phyloP scores from a whole-genome alignment of 2,113 vertebrate species.

The Syngnathus floridae region DNA sequence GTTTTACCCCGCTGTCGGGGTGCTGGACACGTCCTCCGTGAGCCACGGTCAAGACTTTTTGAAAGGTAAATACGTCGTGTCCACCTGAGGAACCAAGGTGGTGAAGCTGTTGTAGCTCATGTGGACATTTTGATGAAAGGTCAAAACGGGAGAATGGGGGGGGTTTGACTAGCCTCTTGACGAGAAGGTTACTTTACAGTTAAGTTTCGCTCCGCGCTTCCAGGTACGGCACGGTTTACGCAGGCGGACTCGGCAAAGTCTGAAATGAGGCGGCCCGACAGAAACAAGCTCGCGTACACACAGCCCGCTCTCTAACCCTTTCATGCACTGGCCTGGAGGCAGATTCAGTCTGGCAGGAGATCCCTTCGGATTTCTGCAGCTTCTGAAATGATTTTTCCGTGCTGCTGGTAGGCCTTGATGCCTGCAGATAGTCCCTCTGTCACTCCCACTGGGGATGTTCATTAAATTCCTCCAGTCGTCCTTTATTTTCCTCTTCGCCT shows the following conservation, averaged over 20 bases:
- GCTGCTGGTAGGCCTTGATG: slow-evolving; percentile 58
- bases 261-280: slow-evolving; percentile 44
- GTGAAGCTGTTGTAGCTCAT: slow-evolving; percentile 47
- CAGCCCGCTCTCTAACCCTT: slow-evolving; percentile 48
- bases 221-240: slow-evolving; percentile 54
- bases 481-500: slow-evolving; percentile 22
- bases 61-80: slow-evolving; percentile 79
- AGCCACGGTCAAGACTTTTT: slow-evolving; percentile 75
- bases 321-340: slow-evolving; percentile 58
- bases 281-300: slow-evolving; percentile 45
- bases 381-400: slow-evolving; percentile 62
- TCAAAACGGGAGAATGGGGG: slow-evolving; percentile 24
- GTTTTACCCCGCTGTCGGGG: slow-evolving; percentile 68
- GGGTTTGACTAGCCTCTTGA: slow-evolving; percentile 28
- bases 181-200: slow-evolving; percentile 33
- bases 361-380: slow-evolving; percentile 64
- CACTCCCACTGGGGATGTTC: slow-evolving; percentile 64
- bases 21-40: slow-evolving; percentile 66
- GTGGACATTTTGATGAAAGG: slow-evolving; percentile 41
- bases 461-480: slow-evolving; percentile 64
- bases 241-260: slow-evolving; percentile 27
- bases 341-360: slow-evolving; percentile 64
- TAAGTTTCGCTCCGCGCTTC: slow-evolving; percentile 48
- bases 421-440: slow-evolving; percentile 51
- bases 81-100: slow-evolving; percentile 65